Evolutionary conservation across 2,888 invertebrate species (phyloP), one percentile per base, ranked within the genome.

Genomic region (Stegophylla sp.): DNA sequence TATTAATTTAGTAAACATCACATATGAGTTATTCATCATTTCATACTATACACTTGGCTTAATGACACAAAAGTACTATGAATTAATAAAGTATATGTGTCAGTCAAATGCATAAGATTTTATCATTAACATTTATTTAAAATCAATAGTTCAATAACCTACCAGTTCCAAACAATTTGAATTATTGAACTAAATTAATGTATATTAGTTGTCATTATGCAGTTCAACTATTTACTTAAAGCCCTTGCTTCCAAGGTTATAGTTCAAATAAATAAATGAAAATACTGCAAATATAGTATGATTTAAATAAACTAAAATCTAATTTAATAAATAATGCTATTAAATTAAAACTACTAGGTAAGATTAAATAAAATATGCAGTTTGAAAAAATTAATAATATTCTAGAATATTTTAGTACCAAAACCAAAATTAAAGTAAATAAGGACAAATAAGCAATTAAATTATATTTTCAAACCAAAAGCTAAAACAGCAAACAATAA

Each of bases 391-490:
- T 48, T 41, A 51, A 1, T 43, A 23, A n/a, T n/a, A n/a, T n/a
- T n/a, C n/a, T n/a, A n/a, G n/a, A n/a, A n/a, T n/a, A n/a, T n/a
- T n/a, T n/a, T n/a, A n/a, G 15, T 20, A 34, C 48, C 20, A 74
- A 28, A 51, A 63, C 74, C 34, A 51, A 48, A 72, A 59, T 13
- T 4, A 10, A 48, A 28, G 34, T 53, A 53, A 10, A 0, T 53
- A 17, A 48, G 56, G 0, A 13, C 0, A 72, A 56, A 41, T 26
- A 74, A 74, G 74, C 63, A 63, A 13, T 43, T 63, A 20, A 48
- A 48, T 26, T 20, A 74, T 34, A 5, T 48, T 48, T 74, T 48
- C 4, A 28, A 74, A 48, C 63, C 48, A 63, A 61, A 74, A 63
- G 63, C 63, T 51, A 63, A 61, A 74, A 28, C 26, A 45, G 28